A percentile compares a stretch with the other conserved stretches of the same genome.
These are phyloP conservation scores for Volucella zonaria DNA, from an alignment of 2,888 invertebrate species.

Conservation along the genomic window DNA sequence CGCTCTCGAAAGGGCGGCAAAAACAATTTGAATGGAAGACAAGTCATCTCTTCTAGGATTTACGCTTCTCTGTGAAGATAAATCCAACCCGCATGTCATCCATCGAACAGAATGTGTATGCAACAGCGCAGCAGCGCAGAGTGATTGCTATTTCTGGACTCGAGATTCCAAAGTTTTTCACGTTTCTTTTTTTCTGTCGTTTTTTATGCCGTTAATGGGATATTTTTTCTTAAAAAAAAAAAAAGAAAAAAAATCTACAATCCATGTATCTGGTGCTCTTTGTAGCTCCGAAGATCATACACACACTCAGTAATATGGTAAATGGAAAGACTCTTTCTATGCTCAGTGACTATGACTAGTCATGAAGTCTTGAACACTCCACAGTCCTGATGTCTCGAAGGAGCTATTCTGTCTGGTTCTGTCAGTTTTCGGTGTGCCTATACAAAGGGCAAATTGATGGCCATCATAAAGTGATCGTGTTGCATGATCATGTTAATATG, in stretches of 20 bases:
- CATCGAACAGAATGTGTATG: constrained; percentile 47
- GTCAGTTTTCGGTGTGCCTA: background rate
- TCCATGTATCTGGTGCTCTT: background rate
- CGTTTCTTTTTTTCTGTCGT: constrained; percentile 17
- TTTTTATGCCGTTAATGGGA: constrained; percentile 20
- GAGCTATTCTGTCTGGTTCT: background rate
- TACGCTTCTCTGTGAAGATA: constrained; percentile 67
- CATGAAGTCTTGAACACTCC: no score
- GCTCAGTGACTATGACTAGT: constrained; percentile 3
- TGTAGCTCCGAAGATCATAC: background rate
- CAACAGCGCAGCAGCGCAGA: background rate
- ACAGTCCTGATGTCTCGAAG: background rate
- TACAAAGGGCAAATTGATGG: constrained; percentile 29
- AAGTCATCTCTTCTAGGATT: constrained; percentile 35
- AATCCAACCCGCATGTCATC: constrained; percentile 67
- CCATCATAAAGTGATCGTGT: constrained; percentile 33
- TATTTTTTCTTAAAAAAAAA: constrained; percentile 14
- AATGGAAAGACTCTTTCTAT: constrained; percentile 7
- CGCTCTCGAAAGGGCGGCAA: background rate
- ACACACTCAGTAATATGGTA: background rate
- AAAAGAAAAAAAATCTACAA: no score
- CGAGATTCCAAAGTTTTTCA: constrained; percentile 48
- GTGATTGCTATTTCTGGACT: constrained; percentile 64
- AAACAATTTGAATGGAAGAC: constrained; percentile 33
- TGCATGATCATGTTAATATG: constrained; percentile 34